Conservation (phyloP, 2,113 vertebrate species). For the Cranoglanis bouderius region DNA sequence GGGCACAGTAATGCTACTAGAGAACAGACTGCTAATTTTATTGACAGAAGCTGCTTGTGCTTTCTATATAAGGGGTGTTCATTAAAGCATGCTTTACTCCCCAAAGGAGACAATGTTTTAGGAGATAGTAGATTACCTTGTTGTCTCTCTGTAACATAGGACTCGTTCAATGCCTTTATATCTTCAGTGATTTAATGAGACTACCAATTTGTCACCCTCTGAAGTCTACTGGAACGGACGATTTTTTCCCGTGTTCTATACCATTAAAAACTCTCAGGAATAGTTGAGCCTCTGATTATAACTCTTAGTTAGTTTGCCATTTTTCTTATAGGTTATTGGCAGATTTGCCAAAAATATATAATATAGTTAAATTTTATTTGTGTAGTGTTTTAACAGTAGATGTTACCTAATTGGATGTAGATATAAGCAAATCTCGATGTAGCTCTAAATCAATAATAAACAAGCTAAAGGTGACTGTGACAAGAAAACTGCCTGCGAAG, state of each 20-base stretch:
- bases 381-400: neutral
- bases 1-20: slow-evolving; percentile 32
- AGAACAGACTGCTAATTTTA: slow-evolving; percentile 44
- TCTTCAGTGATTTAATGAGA: neutral
- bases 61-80: slow-evolving; percentile 30
- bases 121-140: slow-evolving; percentile 14
- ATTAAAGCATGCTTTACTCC: slow-evolving; percentile 38
- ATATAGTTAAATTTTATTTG: neutral
- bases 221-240: neutral
- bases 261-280: neutral
- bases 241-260: no score
- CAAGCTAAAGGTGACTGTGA: neutral
- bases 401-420: neutral
- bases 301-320: neutral
- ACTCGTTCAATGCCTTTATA: neutral
- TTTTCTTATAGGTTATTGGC: neutral
- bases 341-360: neutral
- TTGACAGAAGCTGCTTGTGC: slow-evolving; percentile 36
- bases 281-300: neutral
- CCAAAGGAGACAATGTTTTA: slow-evolving; percentile 19
- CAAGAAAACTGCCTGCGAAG: neutral
- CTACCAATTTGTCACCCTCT: neutral
- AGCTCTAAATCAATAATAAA: neutral
- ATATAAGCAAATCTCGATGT: neutral
- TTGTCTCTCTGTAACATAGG: neutral